Evolutionary conservation across 2,888 invertebrate genomes (phyloP).

Genomic region (Podabrus alpinus): DNA sequence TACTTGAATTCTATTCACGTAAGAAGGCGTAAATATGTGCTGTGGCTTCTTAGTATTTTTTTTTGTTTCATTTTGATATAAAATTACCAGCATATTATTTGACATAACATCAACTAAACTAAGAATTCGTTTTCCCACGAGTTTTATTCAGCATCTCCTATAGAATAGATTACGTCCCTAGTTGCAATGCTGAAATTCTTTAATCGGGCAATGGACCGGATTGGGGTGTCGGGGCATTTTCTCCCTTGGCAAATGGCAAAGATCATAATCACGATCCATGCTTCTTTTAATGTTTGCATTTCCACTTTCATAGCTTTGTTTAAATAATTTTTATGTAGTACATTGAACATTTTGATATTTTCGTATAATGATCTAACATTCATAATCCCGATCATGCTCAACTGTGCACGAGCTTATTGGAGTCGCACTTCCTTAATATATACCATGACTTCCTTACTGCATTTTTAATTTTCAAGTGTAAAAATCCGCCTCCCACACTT

Average conservation of each 20-base stretch:
- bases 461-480: neutral
- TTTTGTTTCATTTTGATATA: neutral
- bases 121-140: slow-evolving; percentile 17
- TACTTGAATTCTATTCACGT: neutral
- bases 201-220: slow-evolving; percentile 17
- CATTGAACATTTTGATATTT: no score
- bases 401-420: no score
- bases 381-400: no score
- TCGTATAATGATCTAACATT: no score
- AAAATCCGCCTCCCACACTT: no score
- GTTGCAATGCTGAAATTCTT: slow-evolving; percentile 4
- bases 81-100: neutral
- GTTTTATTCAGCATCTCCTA: slow-evolving; percentile 10
- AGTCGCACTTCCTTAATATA: no score
- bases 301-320: neutral
- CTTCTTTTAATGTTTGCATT: neutral
- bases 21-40: neutral
- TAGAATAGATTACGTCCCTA: neutral
- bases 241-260: neutral
- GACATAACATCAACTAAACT: neutral
- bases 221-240: slow-evolving; percentile 6
- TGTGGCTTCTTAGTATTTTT: neutral
- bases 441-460: no score
- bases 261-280: neutral
- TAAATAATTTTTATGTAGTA: neutral